These are phyloP conservation scores for Ochotona curzoniae DNA, from an alignment of 2,113 vertebrate species.

Conservation along the genomic window DNA sequence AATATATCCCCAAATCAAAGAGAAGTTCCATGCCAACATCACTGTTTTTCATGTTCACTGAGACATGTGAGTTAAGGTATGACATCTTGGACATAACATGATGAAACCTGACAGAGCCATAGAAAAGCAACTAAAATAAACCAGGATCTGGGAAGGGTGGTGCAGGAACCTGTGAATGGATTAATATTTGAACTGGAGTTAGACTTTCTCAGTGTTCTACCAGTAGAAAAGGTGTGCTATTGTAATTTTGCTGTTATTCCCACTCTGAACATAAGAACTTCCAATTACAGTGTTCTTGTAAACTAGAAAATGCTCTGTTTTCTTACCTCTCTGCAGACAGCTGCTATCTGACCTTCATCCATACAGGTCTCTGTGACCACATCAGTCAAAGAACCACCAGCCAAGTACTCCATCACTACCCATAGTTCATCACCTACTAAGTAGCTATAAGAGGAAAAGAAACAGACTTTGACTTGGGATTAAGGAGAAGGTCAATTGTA, in stretches of 20 bases:
- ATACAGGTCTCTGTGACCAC: conserved; percentile 99
- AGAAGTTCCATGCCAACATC: background rate
- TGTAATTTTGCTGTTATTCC: background rate
- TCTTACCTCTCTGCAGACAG: conserved; percentile 98
- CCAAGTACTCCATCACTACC: conserved; percentile 99
- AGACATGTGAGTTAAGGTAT: background rate
- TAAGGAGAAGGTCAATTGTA: background rate
- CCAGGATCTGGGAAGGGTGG: background rate
- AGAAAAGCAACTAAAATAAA: conserved; percentile 30
- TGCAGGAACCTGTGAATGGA: background rate
- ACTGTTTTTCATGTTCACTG: background rate
- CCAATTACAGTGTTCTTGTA: background rate
- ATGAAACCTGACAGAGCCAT: background rate
- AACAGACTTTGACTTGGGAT: background rate
- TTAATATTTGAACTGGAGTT: conserved; percentile 33
- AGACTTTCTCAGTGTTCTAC: background rate
- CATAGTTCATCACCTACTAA: conserved; percentile 98
- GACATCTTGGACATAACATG: background rate
- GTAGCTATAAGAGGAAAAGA: conserved; percentile 89
- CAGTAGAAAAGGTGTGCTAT: background rate
- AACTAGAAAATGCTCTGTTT: background rate
- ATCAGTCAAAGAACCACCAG: conserved; percentile 97
- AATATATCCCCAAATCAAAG: conserved; percentile 1
- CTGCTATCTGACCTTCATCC: conserved; percentile 99
- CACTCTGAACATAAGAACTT: conserved; percentile 11